Evolutionary conservation across 2,797 vertebrate genomes (phyloP).

Genomic region (Pteropus rufus): DNA sequence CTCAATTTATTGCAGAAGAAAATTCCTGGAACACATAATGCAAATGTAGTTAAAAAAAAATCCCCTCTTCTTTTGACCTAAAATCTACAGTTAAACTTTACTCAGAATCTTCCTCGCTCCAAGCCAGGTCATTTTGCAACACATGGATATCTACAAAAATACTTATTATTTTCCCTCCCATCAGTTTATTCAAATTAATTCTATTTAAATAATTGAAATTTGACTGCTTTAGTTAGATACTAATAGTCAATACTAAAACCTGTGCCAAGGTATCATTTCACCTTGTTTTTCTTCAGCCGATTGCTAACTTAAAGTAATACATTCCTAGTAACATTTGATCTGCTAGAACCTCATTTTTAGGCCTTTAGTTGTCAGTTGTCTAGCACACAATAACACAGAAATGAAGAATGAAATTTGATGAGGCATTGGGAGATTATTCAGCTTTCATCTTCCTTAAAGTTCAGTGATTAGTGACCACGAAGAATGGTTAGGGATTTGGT

Average conservation of each 20-base stretch:
- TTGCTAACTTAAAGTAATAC: neutral
- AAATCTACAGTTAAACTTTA: constrained; percentile 15
- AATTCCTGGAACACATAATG: neutral
- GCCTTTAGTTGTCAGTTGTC: neutral
- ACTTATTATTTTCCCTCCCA: neutral
- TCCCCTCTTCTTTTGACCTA: neutral
- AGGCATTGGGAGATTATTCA: neutral
- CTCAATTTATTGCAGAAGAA: constrained; percentile 31
- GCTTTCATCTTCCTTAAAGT: neutral
- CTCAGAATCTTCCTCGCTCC: neutral
- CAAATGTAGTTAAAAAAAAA: neutral
- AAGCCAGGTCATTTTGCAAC: neutral
- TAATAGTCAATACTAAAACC: neutral
- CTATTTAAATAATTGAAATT: constrained; percentile 16
- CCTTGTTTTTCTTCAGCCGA: neutral
- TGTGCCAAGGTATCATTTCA: neutral
- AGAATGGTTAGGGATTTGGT: neutral
- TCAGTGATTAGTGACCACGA: neutral
- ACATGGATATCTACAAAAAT: neutral
- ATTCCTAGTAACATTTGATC: neutral
- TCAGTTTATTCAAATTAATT: constrained; percentile 34
- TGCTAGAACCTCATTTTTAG: neutral
- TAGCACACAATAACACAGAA: neutral
- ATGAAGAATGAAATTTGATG: neutral
- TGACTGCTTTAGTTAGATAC: neutral